Evolutionary conservation across 2,888 invertebrate species (phyloP), one percentile per base, ranked within the genome.

Genomic region (Ganaspis brasiliensis): DNA sequence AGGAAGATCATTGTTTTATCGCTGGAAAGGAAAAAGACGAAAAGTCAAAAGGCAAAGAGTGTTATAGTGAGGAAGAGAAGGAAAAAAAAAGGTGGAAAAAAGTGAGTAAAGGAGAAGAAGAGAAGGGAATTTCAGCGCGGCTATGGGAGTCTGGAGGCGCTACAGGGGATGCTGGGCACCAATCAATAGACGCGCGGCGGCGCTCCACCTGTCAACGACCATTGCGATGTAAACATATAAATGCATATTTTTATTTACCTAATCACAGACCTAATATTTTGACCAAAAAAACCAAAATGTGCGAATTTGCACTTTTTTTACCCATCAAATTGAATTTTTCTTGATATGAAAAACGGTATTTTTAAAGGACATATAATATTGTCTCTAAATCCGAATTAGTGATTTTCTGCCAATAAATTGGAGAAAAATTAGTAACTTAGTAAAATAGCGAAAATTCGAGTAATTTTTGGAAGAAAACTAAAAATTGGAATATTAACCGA

Each of bases 181-280:
- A 88, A 88, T 88, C 88, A 87, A 88, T 88, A 87, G 86, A 85
- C 84, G 85, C 85, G 87, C 87, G 87, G 83, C 86, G 87, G 86
- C 86, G 87, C 87, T 85, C 83, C 86, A 86, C 86, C 86, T 87
- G 88, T 88, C 88, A 87, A 84, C 86, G 83, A 79, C 81, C 73
- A 72, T 80, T 77, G 77, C 80, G 81, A 82, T 81, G 86, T 85
- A 84, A 85, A 84, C 83, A 84, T 81, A 80, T 9, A 52, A 52
- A 19, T 19, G 52, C 52, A 52, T 45, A 2, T 45, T 45, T 45
- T 45, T 45, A 9, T 52, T 52, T 49, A 31, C 31, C 31, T 4
- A 4, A 31, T 31, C 31, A 31, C 2, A 31, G 6, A 31, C 2
- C 6, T 2, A 2, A 31, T 31, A 31, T 31, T 31, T 31, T 6